Base-by-base conservation (phyloP, 2,888 invertebrate genomes). In the Mythimna vitellina region DNA sequence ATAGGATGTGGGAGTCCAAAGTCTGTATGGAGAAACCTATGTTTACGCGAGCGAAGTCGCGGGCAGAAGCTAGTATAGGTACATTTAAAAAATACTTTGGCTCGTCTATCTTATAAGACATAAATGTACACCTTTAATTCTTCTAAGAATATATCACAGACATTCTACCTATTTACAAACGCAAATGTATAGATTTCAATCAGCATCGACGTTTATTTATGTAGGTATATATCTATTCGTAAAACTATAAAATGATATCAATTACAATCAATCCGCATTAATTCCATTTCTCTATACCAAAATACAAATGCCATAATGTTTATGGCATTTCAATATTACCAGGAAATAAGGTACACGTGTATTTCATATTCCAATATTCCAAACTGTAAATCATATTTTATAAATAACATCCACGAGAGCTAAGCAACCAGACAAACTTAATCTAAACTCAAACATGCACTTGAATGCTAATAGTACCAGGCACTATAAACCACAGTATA, bases 381-480 rank as follows among this genome's bases (percentile, higher is more conserved):
- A 22, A 56, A 32, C 61, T 38, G 60, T 80, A 80, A 74, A 80
- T 74, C 80, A 61, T 61, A 14, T 22, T 38, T 60, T 17, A 12
- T 25, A 29, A 29, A 71, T 35, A 20, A 9, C 17, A 32, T 57
- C 22, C 32, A 35, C 10, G 25, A 35, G 8, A 79, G 53, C 25
- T n/a, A 25, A 74, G 32, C 46, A 32, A 74, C n/a, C 46, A 46
- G 64, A 58, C 14, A 63, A 64, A 58, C 53, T 56, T 42, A 35
- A 78, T 67, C n/a, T 57, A 58, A 65, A 79, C 61, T 63, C 61
- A 83, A 80, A 80, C 61, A 79, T 42, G 17, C 10, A 3, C 1
- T 12, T 57, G 32, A 65, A 72, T 57, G 63, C 22, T 14, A 32
- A 57, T 51, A 68, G 51, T 32, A 29, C 62, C 51, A 25, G 35